Base-by-base conservation (phyloP, 2,113 vertebrate species). In the Mesoclemmys tuberculata region DNA sequence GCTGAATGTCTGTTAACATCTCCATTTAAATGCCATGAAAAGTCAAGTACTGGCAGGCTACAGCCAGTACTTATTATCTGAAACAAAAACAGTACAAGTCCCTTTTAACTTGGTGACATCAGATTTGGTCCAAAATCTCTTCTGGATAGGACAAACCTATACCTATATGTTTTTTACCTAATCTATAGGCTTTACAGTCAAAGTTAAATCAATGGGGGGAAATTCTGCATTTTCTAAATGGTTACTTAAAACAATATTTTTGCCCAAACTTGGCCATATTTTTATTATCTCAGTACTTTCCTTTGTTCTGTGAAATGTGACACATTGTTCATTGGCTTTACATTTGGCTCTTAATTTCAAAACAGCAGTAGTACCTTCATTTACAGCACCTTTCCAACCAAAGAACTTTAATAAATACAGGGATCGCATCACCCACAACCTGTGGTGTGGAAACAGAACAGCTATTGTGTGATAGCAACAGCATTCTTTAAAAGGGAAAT, bases 1-100 rank as follows among this genome's bases (percentile, higher is more conserved):
- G 85, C 29, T 85, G 84, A 93, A 29, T 91, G 51, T 93, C 88
- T 92, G 78, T 71, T 91, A 97, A 93, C 74, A 94, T 94, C 95
- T 97, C 93, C 90, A 93, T 96, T 97, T 97, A 95, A 93, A 87
- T 61, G 61, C 54, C 84, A 87, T 55, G 90, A 95, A 97, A 96
- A 96, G 88, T 86, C 90, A 93, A 90, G 84, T 31, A 82, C 86
- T 84, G 71, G 80, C 77, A 92, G 88, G 80, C 71, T 91, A 44
- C 38, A 92, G 24, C 44, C 38, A 44, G 85, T 58, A 91, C 41
- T 85, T 88, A 91, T 21, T 86, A 54, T 18, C 61, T 51, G n/a
- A 90, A 96, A 95, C 74, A 96, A 95, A 84, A 95, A 85, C 64
- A 88, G 22, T 3, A 1, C 71, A 75, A 85, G 52, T 88, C 80